Percentiles rank a stretch among this genome's conserved stretches.
Conservation (phyloP, 2,797 vertebrate genomes). For the Vireo griseus region DNA sequence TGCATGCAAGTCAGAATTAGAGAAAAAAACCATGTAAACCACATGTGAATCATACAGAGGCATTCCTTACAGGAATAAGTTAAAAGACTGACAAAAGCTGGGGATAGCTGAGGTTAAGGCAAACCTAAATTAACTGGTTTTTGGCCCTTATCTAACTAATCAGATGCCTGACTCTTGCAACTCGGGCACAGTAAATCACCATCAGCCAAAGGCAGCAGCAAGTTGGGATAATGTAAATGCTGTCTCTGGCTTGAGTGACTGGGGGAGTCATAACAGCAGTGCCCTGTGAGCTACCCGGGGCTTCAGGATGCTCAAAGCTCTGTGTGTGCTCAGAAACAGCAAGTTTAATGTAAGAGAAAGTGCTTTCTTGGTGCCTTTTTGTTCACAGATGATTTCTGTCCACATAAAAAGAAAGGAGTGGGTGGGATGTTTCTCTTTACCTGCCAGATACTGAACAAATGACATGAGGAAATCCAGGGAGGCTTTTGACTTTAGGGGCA, state of each 20-base stretch:
- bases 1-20: background rate
- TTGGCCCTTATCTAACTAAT: background rate
- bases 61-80: background rate
- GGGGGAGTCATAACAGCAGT: background rate
- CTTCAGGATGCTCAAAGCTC: background rate
- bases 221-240: rapidly evolving
- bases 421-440: background rate
- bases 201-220: background rate
- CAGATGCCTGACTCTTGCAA: background rate
- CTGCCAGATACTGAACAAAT: background rate
- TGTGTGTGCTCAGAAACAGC: background rate
- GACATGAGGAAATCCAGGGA: background rate
- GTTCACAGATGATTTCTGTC: background rate
- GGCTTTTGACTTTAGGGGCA: background rate
- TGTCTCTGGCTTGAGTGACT: background rate
- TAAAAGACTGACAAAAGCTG: background rate
- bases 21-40: background rate
- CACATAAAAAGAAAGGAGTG: background rate
- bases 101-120: background rate
- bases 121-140: background rate
- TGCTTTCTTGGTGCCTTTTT: background rate
- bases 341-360: background rate
- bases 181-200: background rate
- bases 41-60: background rate
- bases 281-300: background rate